Base-by-base conservation (phyloP, 2,113 vertebrate genomes). In the Caranx ignobilis region DNA sequence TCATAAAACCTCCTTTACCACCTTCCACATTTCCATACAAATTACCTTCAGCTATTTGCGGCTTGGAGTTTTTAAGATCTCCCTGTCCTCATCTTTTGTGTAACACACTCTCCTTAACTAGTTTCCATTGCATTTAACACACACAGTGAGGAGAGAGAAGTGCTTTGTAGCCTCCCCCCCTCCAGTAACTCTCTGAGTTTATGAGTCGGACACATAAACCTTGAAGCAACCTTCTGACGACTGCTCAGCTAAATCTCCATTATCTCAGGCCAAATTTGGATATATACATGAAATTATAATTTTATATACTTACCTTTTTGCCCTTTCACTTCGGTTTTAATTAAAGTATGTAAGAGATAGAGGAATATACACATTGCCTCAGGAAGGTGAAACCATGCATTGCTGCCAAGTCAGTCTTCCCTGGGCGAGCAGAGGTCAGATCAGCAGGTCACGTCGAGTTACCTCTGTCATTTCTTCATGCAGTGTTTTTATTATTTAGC, bases 191-290 rank as follows among this genome's bases (percentile, higher is more conserved):
- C 45, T 19, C 45, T 19, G 35, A 2, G 1, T 52, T 77, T 52
- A 77, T 69, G 75, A 60, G 41, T 60, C 43, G 68, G 32, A 60
- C 35, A 41, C 55, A 54, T 54, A 70, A 62, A 70, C 21, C 47
- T 70, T 12, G 32, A 21, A 60, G 18, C 35, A 69, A 39, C 32
- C n/a, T 61, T 68, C 75, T 41, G 34, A 7, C 0, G 34, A 15
- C 31, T 2, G 16, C 34, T 61, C 35, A 32, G 34, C 56, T 60
- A 19, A 9, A 19, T n/a, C 45, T 48, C 16, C 32, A 19, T 32
- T 4, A 65, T 21, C 5, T 10, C 45, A 12, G 32, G 16, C 15
- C 45, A 60, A 41, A 50, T 39, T 39, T 60, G 45, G 48, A 32
- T 47, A 19, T 34, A 13, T 39, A 65, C 15, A 50, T 16, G 41